Conservation (phyloP, 2,113 vertebrate genomes). For the Myotis lucifugus region DNA sequence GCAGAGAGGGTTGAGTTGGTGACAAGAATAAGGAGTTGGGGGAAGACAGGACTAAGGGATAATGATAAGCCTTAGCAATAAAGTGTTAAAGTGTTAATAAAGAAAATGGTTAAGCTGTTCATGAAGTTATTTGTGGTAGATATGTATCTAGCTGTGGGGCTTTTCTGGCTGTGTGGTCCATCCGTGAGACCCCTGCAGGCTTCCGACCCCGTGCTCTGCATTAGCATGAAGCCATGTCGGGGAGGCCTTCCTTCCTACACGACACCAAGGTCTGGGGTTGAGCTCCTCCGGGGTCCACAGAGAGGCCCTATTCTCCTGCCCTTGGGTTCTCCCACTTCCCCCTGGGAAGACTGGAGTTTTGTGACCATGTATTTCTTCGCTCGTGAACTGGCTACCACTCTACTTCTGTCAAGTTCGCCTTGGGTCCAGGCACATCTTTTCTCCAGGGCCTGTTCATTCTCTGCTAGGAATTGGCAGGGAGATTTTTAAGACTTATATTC, state of each 20-base stretch:
- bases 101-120: background rate
- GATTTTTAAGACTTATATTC: background rate
- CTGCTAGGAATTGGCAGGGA: background rate
- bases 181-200: background rate
- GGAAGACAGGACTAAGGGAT: background rate
- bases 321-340: background rate
- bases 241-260: background rate
- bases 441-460: background rate
- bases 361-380: background rate
- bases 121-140: background rate
- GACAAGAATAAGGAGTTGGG: background rate
- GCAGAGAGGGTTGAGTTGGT: background rate
- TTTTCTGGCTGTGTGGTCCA: background rate
- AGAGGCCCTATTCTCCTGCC: background rate
- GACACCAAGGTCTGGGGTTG: background rate
- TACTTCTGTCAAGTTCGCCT: background rate
- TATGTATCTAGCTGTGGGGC: background rate
- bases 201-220: background rate
- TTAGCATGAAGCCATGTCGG: background rate
- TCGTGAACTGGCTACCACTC: background rate
- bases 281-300: background rate
- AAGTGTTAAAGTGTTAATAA: background rate
- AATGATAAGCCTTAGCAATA: background rate
- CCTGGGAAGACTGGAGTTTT: background rate
- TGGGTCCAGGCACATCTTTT: background rate